These are phyloP conservation scores for rabbit (Oryctolagus cuniculus) DNA, from an alignment of 2,113 vertebrate species.

Conservation along the genomic window DNA sequence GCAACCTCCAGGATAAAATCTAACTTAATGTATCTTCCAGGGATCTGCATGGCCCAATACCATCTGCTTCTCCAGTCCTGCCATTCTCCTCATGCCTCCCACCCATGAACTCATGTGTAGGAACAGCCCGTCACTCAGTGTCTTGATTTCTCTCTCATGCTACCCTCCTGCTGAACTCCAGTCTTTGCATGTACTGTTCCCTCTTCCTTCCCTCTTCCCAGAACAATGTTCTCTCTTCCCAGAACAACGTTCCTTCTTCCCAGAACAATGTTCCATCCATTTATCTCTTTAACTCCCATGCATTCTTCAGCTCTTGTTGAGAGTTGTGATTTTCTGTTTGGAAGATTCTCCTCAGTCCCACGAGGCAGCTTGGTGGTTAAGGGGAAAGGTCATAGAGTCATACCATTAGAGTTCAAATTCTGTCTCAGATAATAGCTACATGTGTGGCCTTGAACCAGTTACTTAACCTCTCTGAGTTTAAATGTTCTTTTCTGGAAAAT, in stretches of 20 bases:
- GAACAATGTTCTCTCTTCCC: background rate
- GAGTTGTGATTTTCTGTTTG: background rate
- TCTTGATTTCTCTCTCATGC: background rate
- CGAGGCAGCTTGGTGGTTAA: background rate
- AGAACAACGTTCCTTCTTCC: background rate
- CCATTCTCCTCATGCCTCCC: background rate
- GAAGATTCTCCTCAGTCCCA: background rate
- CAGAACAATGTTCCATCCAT: background rate
- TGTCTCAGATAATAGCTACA: background rate
- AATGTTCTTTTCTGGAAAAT: background rate
- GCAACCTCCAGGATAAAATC: background rate
- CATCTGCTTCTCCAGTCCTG: background rate
- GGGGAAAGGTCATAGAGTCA: background rate
- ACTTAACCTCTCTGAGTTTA: background rate
- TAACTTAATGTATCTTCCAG: background rate
- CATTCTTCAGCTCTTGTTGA: background rate
- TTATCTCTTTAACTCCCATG: background rate
- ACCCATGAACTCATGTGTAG: background rate
- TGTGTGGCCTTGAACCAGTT: background rate
- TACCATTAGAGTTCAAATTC: background rate
- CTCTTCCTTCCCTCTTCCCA: no score
- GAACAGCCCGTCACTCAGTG: no score
- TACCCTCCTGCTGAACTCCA: background rate
- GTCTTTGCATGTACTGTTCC: rapidly evolving
- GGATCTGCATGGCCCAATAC: background rate